Evolutionary conservation across 2,797 vertebrate species (phyloP), one percentile per base, ranked within the genome.

Genomic region (Centroberyx gerrardi): DNA sequence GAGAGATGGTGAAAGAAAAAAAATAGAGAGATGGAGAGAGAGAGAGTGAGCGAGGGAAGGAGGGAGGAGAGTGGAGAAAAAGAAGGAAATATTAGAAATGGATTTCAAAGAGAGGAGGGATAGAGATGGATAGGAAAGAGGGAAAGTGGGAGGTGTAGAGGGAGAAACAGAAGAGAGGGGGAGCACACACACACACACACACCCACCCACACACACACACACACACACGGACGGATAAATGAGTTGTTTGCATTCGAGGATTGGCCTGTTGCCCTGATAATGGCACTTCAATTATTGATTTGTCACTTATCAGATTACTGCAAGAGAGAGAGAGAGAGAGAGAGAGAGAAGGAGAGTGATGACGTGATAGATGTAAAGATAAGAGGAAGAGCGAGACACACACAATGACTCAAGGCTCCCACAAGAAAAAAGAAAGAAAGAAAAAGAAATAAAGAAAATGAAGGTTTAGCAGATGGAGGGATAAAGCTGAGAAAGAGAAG

Each of bases 221-320:
- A 52, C 51, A 15, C 49, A 42, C n/a, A 73, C 55, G 65, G 28
- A 72, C 27, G 10, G 28, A 79, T 55, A 15, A 59, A 74, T 65
- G 55, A 67, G 12, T 29, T 56, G 65, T 79, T 81, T 81, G 63
- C 61, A 62, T 69, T 79, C 29, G 61, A 31, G 38, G 62, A 74
- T 55, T 40, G 62, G 66, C 52, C 60, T 46, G 10, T 81, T 78
- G 68, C 52, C 68, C 67, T 38, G 14, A 77, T 85, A 86, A 90
- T 85, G 84, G 74, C 72, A 67, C 85, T 89, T 93, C 71, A 85
- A 53, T 88, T 85, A 93, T 89, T 74, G 86, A 92, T 90, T 88
- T 81, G 66, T 84, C 82, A 85, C 82, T 92, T 82, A 90, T 88
- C 88, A 86, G 70, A 90, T 90, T 86, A 91, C 69, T 55, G 63